A percentile compares a stretch with the other conserved stretches of the same genome.
Conservation (phyloP, 2,113 vertebrate genomes). For the Leuciscus idus region DNA sequence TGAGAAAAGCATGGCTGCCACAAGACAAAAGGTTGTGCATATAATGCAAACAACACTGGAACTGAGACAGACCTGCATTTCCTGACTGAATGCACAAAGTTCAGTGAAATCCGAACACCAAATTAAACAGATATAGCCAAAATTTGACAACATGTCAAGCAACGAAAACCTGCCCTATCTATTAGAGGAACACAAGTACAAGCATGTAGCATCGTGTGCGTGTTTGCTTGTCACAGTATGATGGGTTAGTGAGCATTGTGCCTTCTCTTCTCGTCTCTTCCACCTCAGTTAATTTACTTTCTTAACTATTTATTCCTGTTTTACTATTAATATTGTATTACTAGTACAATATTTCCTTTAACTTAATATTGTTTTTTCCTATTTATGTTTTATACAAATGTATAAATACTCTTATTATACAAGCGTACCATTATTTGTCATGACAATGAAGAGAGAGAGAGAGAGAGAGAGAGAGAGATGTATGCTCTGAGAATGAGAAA, state of each 20-base stretch:
- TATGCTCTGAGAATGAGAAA: background rate
- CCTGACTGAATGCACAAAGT: background rate
- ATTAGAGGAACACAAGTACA: conserved; percentile 11
- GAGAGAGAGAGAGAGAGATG: conserved; percentile 5
- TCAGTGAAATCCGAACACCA: background rate
- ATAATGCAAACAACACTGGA: background rate
- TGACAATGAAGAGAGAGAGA: background rate
- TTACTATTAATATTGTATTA: background rate
- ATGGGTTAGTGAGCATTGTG: background rate
- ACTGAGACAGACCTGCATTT: conserved; percentile 16
- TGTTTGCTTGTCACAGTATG: conserved; percentile 4
- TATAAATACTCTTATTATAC: background rate
- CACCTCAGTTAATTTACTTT: background rate
- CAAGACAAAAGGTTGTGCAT: background rate
- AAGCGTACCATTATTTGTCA: background rate
- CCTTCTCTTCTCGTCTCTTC: background rate
- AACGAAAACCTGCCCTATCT: conserved; percentile 1
- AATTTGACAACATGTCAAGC: conserved; percentile 11
- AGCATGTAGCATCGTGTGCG: background rate
- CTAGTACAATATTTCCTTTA: background rate
- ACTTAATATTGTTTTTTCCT: background rate
- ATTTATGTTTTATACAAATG: background rate
- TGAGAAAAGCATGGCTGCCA: conserved; percentile 11
- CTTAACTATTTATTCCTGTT: background rate
- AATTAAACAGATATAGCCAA: conserved; percentile 8